Evolutionary conservation across 2,888 invertebrate species (phyloP).

Genomic region (Dolichomitus sp.): DNA sequence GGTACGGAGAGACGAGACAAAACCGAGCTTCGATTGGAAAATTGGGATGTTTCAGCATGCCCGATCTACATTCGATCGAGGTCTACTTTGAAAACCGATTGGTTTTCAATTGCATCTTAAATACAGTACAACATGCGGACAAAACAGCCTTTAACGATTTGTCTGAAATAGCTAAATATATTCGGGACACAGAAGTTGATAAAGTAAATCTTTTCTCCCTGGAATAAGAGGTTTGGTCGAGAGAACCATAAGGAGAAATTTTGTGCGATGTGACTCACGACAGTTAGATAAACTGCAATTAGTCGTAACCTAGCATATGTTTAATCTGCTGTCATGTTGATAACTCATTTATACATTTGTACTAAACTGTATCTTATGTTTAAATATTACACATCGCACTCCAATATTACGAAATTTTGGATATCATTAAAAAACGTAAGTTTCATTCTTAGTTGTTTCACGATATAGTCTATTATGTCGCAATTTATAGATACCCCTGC

Average conservation of each 20-base stretch:
- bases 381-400: not conserved
- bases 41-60: constrained; percentile 6
- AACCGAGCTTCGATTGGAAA: constrained; percentile 50
- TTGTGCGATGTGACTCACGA: no score
- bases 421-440: not conserved
- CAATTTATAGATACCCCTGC: not conserved
- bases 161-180: not conserved
- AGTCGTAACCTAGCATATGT: no score
- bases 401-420: not conserved
- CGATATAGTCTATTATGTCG: not conserved
- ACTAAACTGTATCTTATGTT: no score
- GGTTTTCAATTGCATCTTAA: constrained; percentile 21
- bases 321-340: no score
- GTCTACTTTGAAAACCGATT: constrained; percentile 7
- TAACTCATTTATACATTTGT: no score
- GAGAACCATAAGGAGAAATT: no score
- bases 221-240: no score
- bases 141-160: no score
- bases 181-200: not conserved
- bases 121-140: not conserved
- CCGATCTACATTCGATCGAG: not conserved
- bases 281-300: no score
- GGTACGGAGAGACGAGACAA: constrained; percentile 33
- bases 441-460: no score
- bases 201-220: not conserved